These are phyloP conservation scores for Tragelaphus buxtoni DNA, from an alignment of 2,113 vertebrate species.

Conservation along the genomic window DNA sequence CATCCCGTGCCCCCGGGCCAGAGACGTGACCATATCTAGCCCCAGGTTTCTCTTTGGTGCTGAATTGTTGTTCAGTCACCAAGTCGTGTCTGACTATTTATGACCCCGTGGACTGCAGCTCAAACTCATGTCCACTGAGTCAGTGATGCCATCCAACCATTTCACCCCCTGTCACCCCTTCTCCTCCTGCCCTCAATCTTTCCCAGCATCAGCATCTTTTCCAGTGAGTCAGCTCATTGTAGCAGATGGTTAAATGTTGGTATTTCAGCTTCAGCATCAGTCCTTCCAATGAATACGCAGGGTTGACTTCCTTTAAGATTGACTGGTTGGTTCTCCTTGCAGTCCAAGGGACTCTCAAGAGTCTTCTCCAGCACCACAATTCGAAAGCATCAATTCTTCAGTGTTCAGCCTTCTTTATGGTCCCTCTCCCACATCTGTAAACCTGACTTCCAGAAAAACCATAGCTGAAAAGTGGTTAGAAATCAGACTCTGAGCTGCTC, in stretches of 20 bases:
- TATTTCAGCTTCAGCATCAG: neutral
- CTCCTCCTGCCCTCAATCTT: neutral
- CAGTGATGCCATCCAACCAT: neutral
- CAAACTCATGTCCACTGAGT: neutral
- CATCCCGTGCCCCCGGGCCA: rapidly evolving
- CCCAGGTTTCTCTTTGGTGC: rapidly evolving
- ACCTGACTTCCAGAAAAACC: neutral
- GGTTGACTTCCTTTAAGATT: neutral
- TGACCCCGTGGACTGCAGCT: neutral
- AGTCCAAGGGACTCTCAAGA: neutral
- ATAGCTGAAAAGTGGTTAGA: neutral
- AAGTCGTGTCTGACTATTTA: neutral
- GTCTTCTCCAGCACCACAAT: neutral
- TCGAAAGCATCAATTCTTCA: neutral
- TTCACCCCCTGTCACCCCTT: neutral
- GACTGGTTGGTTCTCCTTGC: neutral
- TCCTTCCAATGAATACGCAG: neutral
- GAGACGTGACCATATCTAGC: neutral
- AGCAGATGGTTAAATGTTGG: neutral
- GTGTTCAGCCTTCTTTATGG: neutral
- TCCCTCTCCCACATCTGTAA: neutral
- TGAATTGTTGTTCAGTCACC: neutral
- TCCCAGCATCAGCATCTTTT: neutral
- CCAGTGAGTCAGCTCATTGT: neutral
- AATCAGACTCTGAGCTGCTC: neutral